Evolutionary conservation across 2,888 invertebrate genomes (phyloP).

Genomic region (Polydrusus cervinus): DNA sequence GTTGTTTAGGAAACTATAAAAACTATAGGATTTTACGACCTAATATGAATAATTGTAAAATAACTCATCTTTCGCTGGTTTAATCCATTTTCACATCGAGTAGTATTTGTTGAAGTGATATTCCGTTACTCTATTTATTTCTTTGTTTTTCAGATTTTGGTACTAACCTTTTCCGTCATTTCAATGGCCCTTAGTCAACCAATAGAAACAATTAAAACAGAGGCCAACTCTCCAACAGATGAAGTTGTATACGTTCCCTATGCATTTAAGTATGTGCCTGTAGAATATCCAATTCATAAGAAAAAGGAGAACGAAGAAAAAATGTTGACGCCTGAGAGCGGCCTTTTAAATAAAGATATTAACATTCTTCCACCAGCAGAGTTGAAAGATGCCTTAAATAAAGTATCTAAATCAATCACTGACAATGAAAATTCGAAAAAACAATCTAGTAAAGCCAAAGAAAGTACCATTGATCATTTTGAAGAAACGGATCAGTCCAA

Average conservation of each 20-base stretch:
- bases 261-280: constrained; percentile 36
- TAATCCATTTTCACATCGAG: too few relatives aligned
- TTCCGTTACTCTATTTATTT: not conserved
- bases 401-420: not conserved
- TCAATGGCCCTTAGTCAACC: constrained; percentile 1
- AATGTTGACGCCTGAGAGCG: not conserved
- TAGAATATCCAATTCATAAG: constrained; percentile 15
- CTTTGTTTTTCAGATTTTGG: constrained; percentile 11
- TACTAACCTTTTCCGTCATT: not conserved
- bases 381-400: not conserved
- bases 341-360: too few relatives aligned
- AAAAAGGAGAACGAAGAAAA: not conserved
- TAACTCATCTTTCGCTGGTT: too few relatives aligned
- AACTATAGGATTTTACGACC: too few relatives aligned
- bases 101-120: too few relatives aligned
- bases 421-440: not conserved
- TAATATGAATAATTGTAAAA: too few relatives aligned
- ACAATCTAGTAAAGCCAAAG: not conserved
- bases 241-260: constrained; percentile 43
- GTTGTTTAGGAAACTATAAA: too few relatives aligned
- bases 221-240: not conserved
- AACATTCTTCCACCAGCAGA: not conserved
- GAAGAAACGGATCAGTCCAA: not conserved
- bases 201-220: not conserved
- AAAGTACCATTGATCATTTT: not conserved